Base-by-base conservation (phyloP, 2,888 invertebrate species). In the Tolmerus cingulatus region DNA sequence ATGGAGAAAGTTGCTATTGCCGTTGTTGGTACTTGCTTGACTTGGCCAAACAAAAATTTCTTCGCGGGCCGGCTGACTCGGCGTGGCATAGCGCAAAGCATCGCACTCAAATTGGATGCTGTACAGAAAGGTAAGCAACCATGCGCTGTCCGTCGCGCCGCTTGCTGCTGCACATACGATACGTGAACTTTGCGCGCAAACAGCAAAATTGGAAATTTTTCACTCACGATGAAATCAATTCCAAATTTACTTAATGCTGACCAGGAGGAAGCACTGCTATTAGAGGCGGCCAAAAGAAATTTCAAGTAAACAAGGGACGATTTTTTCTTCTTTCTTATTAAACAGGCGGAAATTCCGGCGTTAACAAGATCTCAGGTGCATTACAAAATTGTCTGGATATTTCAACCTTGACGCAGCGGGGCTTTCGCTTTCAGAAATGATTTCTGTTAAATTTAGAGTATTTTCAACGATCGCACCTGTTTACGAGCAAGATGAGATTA, bases 1-100 rank as follows among this genome's bases (percentile, higher is more conserved):
- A 79, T 79, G 79, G 79, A 79, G 79, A 79, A 79, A 79, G 79
- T 79, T 79, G 79, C 51, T 30, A 76, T 76, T 76, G 76, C 79
- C 27, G 79, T 46, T 46, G 43, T 46, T 46, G 43, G 43, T 79
- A 51, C 51, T 51, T 76, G 76, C 34, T 74, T 51, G 66, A 1
- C 66, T 66, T 79, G 79, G 79, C 23, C 51, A 79, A 79, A 79
- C 79, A 79, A 66, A 66, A 66, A 79, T 79, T 79, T 79, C 79
- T 79, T 79, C 30, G 46, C 4, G 14, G 79, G 1, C 19, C 78
- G 37, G 30, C 16, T 46, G 51, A 46, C 43, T 46, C 37, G 14
- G 76, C 27, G n/a, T 43, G n/a, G 40, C 40, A 40, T 40, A n/a
- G 40, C 40, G 78, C 78, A 78, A 51, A 51, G 16, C 46, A 51